Evolutionary conservation across 2,797 vertebrate genomes (phyloP), one percentile per base, ranked within the genome.

Genomic region (Hypotaenidia okinawae): DNA sequence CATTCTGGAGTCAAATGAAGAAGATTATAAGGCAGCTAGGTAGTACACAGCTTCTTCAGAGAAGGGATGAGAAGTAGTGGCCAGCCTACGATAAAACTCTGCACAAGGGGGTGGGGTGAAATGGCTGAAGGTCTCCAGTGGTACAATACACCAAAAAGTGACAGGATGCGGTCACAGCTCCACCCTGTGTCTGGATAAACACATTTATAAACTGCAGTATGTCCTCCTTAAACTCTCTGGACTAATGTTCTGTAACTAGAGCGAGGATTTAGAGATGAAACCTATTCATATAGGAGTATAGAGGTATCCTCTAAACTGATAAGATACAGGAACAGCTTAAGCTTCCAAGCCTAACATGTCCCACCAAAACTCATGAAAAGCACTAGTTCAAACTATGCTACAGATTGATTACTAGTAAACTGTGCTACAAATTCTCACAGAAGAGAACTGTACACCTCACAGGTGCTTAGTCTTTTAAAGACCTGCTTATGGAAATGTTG

Each of bases 171-270:
- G 95, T 77, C 96, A 97, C 91, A 97, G 95, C 95, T 96, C 95
- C 96, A 97, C 95, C 95, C 95, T 96, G 95, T 94, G 95, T 96
- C 94, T 96, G 94, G 61, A 95, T 64, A 94, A 94, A 97, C 87
- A 88, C 91, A 96, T 94, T 93, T 61, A 69, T 90, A 70, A 90
- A 87, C 67, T 90, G 28, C 39, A 88, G 24, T 33, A 45, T 17
- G 74, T n/a, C 84, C 64, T n/a, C 84, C 64, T 78, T 49, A 84
- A 79, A 84, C n/a, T 76, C 67, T 73, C 80, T 5, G 39, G 67
- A 63, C 22, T 49, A 11, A 24, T 1, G 1, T 18, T 73, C 43
- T 74, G 16, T 23, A 57, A 67, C 51, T 59, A 59, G 17, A 72
- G 11, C 45, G 73, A 8, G 17, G 37, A 95, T 82, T 91, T 17